Evolutionary conservation across 2,888 invertebrate genomes (phyloP).

Genomic region (Plagodis pulveraria): DNA sequence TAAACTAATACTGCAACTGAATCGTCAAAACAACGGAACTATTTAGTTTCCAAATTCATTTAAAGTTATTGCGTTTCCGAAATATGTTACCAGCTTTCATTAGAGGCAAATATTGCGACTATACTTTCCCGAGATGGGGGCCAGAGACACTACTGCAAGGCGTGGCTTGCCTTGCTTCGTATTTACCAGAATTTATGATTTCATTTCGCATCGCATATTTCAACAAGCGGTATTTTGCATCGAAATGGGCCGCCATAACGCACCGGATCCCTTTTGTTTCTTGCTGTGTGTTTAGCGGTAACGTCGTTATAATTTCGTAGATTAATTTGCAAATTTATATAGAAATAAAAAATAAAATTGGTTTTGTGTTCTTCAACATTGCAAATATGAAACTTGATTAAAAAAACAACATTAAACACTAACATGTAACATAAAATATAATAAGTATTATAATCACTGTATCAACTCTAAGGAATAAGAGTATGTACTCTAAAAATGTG

Average conservation of each 20-base stretch:
- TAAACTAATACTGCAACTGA: conserved; percentile 14
- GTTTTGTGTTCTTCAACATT: too few relatives aligned
- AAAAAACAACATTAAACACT: too few relatives aligned
- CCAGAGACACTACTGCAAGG: conserved; percentile 46
- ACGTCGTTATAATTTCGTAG: conserved; percentile 42
- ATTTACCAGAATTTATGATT: conserved; percentile 78
- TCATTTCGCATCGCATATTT: conserved; percentile 80
- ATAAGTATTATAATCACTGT: too few relatives aligned
- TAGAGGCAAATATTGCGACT: conserved; percentile 40
- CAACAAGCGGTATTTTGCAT: conserved; percentile 70
- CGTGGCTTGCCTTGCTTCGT: conserved; percentile 53
- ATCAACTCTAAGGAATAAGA: too few relatives aligned
- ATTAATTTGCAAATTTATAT: conserved; percentile 31
- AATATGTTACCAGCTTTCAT: conserved; percentile 49
- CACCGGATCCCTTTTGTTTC: conserved; percentile 59
- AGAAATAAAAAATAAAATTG: too few relatives aligned
- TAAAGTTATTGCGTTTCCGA: conserved; percentile 46
- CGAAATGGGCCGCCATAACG: conserved; percentile 67
- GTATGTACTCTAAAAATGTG: too few relatives aligned
- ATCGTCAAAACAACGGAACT: conserved; percentile 35
- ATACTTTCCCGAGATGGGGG: conserved; percentile 40
- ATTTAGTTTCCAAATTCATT: conserved; percentile 30
- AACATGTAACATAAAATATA: too few relatives aligned
- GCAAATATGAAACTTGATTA: too few relatives aligned
- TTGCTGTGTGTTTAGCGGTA: conserved; percentile 48